Evolutionary conservation across 2,888 invertebrate genomes (phyloP).

Genomic region (Branchipolynoe longqiensis): DNA sequence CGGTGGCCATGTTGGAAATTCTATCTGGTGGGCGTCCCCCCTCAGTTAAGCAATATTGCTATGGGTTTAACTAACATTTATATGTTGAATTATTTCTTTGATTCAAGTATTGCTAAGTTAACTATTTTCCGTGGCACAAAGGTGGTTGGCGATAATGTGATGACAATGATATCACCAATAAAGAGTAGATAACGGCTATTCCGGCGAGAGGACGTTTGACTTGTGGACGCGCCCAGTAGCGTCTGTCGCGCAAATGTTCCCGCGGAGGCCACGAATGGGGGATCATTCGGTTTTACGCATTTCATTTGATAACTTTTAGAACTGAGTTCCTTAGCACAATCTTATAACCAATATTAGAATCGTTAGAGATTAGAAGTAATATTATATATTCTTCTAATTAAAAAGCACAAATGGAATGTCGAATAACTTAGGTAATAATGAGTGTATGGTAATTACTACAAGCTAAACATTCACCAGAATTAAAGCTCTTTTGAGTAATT

Average conservation of each 20-base stretch:
- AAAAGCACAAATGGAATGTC: no score
- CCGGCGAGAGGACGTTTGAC: not conserved
- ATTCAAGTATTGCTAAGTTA: not conserved
- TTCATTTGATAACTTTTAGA: not conserved
- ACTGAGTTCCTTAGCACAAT: not conserved
- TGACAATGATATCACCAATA: not conserved
- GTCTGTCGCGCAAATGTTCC: constrained; percentile 15
- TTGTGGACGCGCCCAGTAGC: not conserved
- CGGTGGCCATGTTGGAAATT: constrained; percentile 25
- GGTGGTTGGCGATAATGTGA: not conserved
- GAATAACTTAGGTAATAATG: no score
- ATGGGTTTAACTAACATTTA: not conserved
- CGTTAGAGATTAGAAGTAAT: not conserved
- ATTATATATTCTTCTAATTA: not conserved
- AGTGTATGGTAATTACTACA: no score
- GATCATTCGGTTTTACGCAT: not conserved
- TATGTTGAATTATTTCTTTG: no score
- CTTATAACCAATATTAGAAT: not conserved
- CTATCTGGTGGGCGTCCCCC: not conserved
- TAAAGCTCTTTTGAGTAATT: no score
- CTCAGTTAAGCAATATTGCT: not conserved
- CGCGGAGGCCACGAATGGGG: constrained; percentile 8
- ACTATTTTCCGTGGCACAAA: not conserved
- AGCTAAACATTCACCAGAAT: no score
- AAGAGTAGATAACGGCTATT: not conserved